Percentiles rank a stretch among this genome's conserved stretches.
These are phyloP conservation scores for Lates calcarifer DNA, from an alignment of 2,113 vertebrate species.

Conservation along the genomic window DNA sequence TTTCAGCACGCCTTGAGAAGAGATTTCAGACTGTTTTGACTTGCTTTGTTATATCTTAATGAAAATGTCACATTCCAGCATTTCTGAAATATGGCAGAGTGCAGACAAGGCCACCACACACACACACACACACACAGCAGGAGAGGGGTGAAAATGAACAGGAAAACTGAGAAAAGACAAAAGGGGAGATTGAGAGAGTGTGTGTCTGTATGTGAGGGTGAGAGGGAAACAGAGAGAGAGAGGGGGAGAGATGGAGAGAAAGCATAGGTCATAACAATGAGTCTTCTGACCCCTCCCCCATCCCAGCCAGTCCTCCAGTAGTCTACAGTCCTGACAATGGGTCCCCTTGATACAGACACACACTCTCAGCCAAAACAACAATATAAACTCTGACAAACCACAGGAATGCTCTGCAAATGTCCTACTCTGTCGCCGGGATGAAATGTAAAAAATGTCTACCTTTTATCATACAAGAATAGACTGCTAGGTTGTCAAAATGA, in stretches of 20 bases:
- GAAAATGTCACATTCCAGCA: constrained; percentile 44
- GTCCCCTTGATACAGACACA: constrained; percentile 28
- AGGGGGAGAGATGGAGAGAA: constrained; percentile 22
- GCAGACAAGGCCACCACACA: constrained; percentile 1
- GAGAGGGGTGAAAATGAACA: not conserved
- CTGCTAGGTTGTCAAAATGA: not conserved
- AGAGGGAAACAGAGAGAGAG: not conserved
- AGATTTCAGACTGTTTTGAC: constrained; percentile 42
- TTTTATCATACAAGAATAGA: constrained; percentile 3
- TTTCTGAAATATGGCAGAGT: constrained; percentile 8
- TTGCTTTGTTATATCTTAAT: constrained; percentile 19
- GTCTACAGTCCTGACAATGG: constrained; percentile 71
- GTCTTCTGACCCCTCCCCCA: constrained; percentile 73
- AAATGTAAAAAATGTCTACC: constrained; percentile 22
- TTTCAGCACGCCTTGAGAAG: constrained; percentile 12
- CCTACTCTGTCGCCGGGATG: not conserved
- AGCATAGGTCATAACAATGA: constrained; percentile 66
- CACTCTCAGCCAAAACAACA: constrained; percentile 38
- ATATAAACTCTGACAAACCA: constrained; percentile 42
- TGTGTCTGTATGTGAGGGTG: not conserved
- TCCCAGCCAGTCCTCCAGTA: constrained; percentile 41
- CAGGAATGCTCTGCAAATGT: constrained; percentile 51
- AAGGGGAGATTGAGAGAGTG: not conserved
- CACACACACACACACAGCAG: not conserved
- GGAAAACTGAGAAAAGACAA: not conserved